Evolutionary conservation across 2,113 vertebrate species (phyloP), one percentile per base, ranked within the genome.

Genomic region (Lethenteron reissneri): DNA sequence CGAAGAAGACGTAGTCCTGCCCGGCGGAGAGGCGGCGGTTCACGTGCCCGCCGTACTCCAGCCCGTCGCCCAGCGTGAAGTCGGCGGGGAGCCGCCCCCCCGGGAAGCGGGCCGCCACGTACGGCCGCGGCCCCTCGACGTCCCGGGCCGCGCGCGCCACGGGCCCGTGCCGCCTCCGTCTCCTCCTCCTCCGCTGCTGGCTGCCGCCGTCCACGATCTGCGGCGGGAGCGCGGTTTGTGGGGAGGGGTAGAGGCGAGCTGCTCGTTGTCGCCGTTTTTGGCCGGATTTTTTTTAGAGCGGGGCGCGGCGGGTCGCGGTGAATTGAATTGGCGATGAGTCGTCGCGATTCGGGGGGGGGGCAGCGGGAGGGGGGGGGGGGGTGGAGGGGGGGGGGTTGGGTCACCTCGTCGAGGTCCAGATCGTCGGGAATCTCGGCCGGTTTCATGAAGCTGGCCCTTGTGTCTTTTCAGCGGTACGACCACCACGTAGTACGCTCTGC

Each of bases 401-500:
- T 3, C 85, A 99, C 94, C 89, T 99, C 92, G 76, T 97, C 92
- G 75, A 97, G 79, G 78, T 96, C 90, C 94, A 99, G 96, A 80
- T 96, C 92, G 76, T 97, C 94, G 1, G 94, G 94, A 80, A 81
- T 97, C 75, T 95, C 90, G 88, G 87, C 94, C 10, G 85, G 89
- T 78, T 92, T 99, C 78, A 88, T 79, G 78, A 96, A 95, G 79
- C 97, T n/a, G 97, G 73, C 94, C 92, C 57, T 86, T 87, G 76
- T 89, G 88, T 75, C 95, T 97, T 83, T 95, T 99, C 81, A 99
- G 83, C 77, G 94, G 94, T 62, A 99, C 94, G 74, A 99, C 92
- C 75, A 97, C 89, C 73, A 99, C 85, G 76, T 91, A 99, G 82
- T 95, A 99, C 71, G 86, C 88, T 83, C 94, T 99, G 81, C 10